phyloP scores from a whole-genome alignment of 2,888 invertebrate genomes.

The Caprella mutica region DNA sequence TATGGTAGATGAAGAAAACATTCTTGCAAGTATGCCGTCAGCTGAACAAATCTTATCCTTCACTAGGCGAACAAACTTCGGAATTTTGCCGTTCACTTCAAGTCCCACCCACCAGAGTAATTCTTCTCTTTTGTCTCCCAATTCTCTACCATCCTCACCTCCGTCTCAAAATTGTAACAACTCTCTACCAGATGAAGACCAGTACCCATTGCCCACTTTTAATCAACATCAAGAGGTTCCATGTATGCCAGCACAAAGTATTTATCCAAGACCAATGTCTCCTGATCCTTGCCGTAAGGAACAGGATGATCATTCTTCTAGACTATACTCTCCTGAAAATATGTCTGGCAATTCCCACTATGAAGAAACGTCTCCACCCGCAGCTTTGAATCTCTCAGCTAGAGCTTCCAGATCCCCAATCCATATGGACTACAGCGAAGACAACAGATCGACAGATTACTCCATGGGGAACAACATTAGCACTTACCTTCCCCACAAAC shows the following conservation, averaged over 20 bases:
- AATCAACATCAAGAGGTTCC: conserved; percentile 10
- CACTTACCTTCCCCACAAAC: conserved; percentile 73
- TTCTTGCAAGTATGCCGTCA: conserved; percentile 69
- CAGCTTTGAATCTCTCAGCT: conserved; percentile 28
- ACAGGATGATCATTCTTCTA: conserved; percentile 7
- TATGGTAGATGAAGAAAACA: conserved; percentile 76
- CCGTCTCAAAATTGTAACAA: background rate
- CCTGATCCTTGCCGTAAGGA: conserved; percentile 21
- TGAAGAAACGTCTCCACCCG: conserved; percentile 8
- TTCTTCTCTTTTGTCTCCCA: conserved; percentile 13
- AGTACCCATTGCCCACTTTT: conserved; percentile 6
- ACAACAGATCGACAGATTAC: conserved; percentile 21
- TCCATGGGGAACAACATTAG: conserved; percentile 27
- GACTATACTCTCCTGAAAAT: conserved; percentile 7
- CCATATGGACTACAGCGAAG: conserved; percentile 24
- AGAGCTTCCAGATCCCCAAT: conserved; percentile 17
- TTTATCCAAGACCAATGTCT: conserved; percentile 49
- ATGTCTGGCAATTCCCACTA: conserved; percentile 4
- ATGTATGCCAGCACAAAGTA: conserved; percentile 24
- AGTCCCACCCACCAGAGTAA: background rate
- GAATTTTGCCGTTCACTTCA: conserved; percentile 29
- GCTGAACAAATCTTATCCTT: conserved; percentile 73
- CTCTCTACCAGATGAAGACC: conserved; percentile 4
- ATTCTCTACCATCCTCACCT: background rate
- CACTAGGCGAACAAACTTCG: conserved; percentile 58